These are phyloP conservation scores for Ypsolopha sequella DNA, from an alignment of 2,888 invertebrate species.

Conservation along the genomic window DNA sequence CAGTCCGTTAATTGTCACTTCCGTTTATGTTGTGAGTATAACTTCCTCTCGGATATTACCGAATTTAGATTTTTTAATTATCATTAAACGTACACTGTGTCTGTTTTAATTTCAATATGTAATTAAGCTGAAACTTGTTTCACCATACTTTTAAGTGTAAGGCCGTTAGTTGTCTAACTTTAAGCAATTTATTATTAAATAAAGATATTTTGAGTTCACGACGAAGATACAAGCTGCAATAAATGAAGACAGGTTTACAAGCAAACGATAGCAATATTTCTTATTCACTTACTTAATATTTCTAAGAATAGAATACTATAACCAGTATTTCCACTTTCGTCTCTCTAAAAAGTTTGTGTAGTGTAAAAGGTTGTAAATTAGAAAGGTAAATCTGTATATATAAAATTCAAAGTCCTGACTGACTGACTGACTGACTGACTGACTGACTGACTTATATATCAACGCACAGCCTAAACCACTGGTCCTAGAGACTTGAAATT, in stretches of 20 bases:
- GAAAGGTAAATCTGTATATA: neutral
- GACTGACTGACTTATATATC: no score
- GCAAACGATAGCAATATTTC: no score
- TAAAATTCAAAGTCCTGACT: no score
- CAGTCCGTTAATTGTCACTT: slow-evolving; percentile 15
- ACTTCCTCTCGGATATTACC: slow-evolving; percentile 32
- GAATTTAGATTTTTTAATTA: slow-evolving; percentile 21
- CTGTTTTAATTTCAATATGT: neutral
- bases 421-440: no score
- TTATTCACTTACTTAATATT: no score
- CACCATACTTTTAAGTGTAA: neutral
- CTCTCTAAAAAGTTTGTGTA: neutral
- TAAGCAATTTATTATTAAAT: neutral
- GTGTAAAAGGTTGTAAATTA: neutral
- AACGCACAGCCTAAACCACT: no score
- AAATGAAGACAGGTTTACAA: no score
- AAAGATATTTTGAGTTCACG: neutral
- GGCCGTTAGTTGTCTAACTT: neutral
- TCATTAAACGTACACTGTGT: neutral
- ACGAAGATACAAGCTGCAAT: no score
- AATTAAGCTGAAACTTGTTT: neutral
- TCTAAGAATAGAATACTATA: neutral
- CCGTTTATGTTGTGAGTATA: slow-evolving; percentile 25
- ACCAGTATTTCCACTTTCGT: slow-evolving; percentile 2
- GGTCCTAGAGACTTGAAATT: no score